These are phyloP conservation scores for Protobothrops flavoviridis DNA, from an alignment of 2,113 vertebrate species.

Conservation along the genomic window DNA sequence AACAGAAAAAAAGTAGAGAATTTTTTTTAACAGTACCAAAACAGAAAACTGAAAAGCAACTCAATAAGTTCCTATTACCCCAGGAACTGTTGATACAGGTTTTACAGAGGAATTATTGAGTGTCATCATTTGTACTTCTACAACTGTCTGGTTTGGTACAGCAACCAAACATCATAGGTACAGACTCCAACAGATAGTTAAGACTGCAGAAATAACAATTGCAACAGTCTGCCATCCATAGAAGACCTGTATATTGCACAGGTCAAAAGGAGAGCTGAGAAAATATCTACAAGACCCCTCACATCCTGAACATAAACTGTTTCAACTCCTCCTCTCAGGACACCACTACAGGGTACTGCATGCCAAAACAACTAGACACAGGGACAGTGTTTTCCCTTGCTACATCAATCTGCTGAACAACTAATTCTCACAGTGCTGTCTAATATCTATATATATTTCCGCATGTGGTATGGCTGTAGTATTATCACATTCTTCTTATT, in stretches of 20 bases:
- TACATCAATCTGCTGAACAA: background rate
- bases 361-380: background rate
- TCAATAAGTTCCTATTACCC: background rate
- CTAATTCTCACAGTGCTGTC: too few species aligned
- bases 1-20: slow-evolving; percentile 35
- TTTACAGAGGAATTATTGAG: background rate
- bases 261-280: background rate
- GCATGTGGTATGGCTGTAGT: too few species aligned
- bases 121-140: background rate
- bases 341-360: background rate
- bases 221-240: background rate
- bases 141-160: background rate
- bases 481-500: too few species aligned
- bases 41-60: background rate
- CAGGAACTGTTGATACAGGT: background rate
- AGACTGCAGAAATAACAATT: background rate
- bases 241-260: background rate
- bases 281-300: background rate
- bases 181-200: background rate
- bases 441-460: too few species aligned
- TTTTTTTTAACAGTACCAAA: slow-evolving; percentile 12
- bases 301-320: background rate
- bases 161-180: background rate
- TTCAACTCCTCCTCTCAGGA: background rate
- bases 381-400: background rate